Evolutionary conservation across 2,888 invertebrate species (phyloP).

Genomic region (Calameuta filiformis): DNA sequence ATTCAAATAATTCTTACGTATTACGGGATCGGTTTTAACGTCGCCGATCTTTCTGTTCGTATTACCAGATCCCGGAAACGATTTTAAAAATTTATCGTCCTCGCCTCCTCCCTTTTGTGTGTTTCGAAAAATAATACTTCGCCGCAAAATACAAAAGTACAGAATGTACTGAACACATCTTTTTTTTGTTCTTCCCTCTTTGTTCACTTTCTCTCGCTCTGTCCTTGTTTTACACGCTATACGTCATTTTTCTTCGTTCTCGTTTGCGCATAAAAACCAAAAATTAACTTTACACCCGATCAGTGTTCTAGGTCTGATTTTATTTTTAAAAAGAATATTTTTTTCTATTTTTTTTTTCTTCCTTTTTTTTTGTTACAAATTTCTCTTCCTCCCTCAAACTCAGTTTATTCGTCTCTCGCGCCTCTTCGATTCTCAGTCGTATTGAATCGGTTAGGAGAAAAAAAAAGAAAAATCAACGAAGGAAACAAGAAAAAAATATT

Average conservation of each 20-base stretch:
- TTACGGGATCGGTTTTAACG: not conserved
- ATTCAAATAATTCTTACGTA: constrained; percentile 13
- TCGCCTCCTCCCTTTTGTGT: not conserved
- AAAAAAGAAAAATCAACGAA: not conserved
- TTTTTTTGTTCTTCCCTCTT: not conserved
- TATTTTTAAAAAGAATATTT: not conserved
- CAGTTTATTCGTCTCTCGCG: not conserved
- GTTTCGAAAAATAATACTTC: constrained; percentile 1
- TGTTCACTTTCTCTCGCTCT: not conserved
- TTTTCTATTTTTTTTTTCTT: not conserved
- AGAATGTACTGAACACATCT: constrained; percentile 10
- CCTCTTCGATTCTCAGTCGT: not conserved
- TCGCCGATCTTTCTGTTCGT: not conserved
- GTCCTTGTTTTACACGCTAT: not conserved
- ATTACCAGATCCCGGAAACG: not conserved
- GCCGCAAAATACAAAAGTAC: constrained; percentile 6
- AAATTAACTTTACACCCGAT: not conserved
- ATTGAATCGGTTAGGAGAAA: not conserved
- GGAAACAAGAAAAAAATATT: no score
- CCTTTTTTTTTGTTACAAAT: not conserved
- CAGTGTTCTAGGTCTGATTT: not conserved
- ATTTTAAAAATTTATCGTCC: not conserved
- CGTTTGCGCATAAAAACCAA: not conserved
- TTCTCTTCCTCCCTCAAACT: not conserved
- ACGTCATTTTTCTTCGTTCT: not conserved